These are phyloP conservation scores for Casuarius casuarius DNA, from an alignment of 2,113 vertebrate species.

Conservation along the genomic window DNA sequence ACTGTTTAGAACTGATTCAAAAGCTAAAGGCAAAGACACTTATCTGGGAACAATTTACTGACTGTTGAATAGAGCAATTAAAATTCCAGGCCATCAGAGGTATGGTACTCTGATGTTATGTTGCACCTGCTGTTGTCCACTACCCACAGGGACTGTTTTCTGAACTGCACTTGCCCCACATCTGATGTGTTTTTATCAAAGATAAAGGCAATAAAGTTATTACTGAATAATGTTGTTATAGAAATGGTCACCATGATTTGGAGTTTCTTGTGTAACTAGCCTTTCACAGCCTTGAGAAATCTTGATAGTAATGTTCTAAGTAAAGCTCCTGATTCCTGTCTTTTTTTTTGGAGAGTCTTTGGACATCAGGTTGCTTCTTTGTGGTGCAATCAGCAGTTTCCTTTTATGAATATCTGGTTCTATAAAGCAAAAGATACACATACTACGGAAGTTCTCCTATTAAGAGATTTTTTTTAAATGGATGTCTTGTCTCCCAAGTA, in stretches of 20 bases:
- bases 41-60: not conserved
- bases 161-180: not conserved
- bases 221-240: not conserved
- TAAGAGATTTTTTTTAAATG: not conserved
- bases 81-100: not conserved
- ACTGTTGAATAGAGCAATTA: not conserved
- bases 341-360: not conserved
- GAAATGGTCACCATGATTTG: not conserved
- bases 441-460: not conserved
- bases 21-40: not conserved
- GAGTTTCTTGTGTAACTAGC: not conserved
- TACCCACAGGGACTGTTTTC: not conserved
- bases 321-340: not conserved
- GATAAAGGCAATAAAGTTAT: not conserved
- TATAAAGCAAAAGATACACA: not conserved
- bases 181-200: not conserved
- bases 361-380: not conserved
- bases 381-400: not conserved
- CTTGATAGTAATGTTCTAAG: not conserved
- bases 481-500: not conserved
- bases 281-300: not conserved
- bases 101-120: not conserved
- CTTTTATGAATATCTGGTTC: not conserved
- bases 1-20: not conserved
- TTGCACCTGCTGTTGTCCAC: not conserved